These are phyloP conservation scores for Cephus pulcher DNA, from an alignment of 2,888 invertebrate species.

Conservation along the genomic window DNA sequence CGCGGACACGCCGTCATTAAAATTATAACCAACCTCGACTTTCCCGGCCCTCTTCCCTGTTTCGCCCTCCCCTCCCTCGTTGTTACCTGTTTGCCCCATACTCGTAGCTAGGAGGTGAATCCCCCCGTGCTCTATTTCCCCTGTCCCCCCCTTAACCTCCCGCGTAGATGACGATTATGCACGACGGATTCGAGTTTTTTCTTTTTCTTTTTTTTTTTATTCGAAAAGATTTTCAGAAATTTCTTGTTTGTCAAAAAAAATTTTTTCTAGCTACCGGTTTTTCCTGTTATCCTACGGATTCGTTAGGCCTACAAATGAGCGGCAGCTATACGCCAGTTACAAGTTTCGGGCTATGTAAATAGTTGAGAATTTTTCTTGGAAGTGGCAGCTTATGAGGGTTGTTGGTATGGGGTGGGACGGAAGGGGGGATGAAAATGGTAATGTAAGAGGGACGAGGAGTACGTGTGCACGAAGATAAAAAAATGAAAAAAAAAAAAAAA, in stretches of 20 bases:
- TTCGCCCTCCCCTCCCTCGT: conserved; percentile 27
- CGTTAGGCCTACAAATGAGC: not conserved
- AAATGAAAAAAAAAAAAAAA: not conserved
- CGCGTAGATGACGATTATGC: not conserved
- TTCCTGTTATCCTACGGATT: not conserved
- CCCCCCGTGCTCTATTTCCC: conserved; percentile 5
- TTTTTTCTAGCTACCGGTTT: not conserved
- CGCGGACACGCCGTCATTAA: conserved; percentile 67
- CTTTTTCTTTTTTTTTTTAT: conserved; percentile 21
- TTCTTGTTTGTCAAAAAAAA: not conserved
- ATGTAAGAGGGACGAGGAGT: not conserved
- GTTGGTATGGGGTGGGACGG: not conserved
- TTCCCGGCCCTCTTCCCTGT: conserved; percentile 3
- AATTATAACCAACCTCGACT: conserved; percentile 61
- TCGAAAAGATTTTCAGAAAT: conserved; percentile 11
- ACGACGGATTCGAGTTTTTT: conserved; percentile 34
- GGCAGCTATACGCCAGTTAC: not conserved
- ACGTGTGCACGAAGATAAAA: not conserved
- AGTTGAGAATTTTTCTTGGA: not conserved
- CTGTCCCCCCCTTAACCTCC: not conserved
- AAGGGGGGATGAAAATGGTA: not conserved
- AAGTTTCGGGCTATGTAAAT: not conserved
- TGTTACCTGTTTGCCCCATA: conserved; percentile 20
- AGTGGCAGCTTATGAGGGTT: not conserved
- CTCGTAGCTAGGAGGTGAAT: conserved; percentile 17